A percentile compares a stretch with the other conserved stretches of the same genome.
Conservation (phyloP, 1,140 invertebrate species). For the Diprion similis region DNA sequence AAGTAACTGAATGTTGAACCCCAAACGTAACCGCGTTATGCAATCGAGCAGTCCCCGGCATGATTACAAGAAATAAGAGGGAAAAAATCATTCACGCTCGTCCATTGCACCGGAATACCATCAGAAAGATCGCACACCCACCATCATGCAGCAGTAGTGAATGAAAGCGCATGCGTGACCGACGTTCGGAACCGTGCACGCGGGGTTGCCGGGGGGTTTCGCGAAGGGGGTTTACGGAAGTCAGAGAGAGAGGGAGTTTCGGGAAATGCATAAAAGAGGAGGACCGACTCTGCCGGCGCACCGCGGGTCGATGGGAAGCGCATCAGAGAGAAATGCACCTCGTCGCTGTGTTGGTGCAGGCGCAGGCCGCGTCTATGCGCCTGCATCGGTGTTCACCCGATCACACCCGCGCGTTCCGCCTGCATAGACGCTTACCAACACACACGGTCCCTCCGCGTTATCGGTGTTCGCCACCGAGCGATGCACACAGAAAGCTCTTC, state of each 20-base stretch:
- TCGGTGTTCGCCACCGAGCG: slow-evolving; percentile 33
- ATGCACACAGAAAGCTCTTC: background rate
- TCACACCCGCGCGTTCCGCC: background rate
- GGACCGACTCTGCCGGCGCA: background rate
- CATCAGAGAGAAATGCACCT: slow-evolving; percentile 60
- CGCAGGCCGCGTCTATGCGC: slow-evolving; percentile 27
- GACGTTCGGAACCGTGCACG: background rate
- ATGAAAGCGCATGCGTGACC: background rate
- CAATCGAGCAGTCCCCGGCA: background rate
- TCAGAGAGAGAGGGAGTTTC: slow-evolving; percentile 28
- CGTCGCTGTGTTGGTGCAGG: slow-evolving; percentile 48
- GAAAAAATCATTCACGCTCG: background rate
- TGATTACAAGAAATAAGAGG: background rate
- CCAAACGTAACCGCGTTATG: background rate
- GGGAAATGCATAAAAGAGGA: slow-evolving; percentile 10
- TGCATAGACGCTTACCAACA: slow-evolving; percentile 27
- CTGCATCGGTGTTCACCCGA: slow-evolving; percentile 24
- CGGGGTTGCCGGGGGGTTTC: background rate
- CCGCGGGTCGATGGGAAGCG: slow-evolving; percentile 61
- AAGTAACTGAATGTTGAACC: background rate
- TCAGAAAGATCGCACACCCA: too few relatives aligned
- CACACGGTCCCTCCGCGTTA: slow-evolving; percentile 30
- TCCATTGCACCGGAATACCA: background rate
- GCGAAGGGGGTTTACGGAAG: slow-evolving; percentile 1
- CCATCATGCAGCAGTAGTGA: background rate